These are phyloP conservation scores for Tinea semifulvella DNA, from an alignment of 2,888 invertebrate species.

Conservation along the genomic window DNA sequence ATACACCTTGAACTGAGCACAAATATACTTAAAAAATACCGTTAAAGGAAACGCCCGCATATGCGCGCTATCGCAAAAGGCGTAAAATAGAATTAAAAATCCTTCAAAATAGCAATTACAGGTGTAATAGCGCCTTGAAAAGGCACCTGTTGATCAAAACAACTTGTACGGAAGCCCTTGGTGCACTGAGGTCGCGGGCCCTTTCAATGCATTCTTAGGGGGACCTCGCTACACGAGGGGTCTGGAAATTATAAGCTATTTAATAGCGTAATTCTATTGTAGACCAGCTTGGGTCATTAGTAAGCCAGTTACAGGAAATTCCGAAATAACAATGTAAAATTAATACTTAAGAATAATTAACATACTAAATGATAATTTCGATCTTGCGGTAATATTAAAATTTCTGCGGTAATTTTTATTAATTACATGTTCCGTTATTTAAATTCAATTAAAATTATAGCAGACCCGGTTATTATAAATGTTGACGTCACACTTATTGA, in stretches of 20 bases:
- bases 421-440: slow-evolving; percentile 5
- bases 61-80: slow-evolving; percentile 22
- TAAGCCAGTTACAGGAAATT: slow-evolving; percentile 8
- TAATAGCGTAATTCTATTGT: not conserved
- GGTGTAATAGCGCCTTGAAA: slow-evolving; percentile 30
- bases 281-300: not conserved
- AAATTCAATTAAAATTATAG: not conserved
- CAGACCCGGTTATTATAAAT: no score
- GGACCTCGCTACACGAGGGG: not conserved
- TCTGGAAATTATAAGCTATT: not conserved
- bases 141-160: slow-evolving; percentile 43
- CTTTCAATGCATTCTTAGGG: slow-evolving; percentile 24
- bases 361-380: slow-evolving; percentile 1
- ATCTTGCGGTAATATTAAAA: not conserved
- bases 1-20: slow-evolving; percentile 6
- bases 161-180: slow-evolving; percentile 19
- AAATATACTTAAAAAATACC: slow-evolving; percentile 19
- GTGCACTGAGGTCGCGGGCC: slow-evolving; percentile 31
- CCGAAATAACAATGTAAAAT: not conserved
- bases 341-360: not conserved
- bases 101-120: slow-evolving; percentile 36
- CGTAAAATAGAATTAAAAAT: slow-evolving; percentile 24
- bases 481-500: not conserved
- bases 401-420: slow-evolving; percentile 4
- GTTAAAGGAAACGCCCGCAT: slow-evolving; percentile 28